Base-by-base conservation (phyloP, 2,113 vertebrate genomes). In the Scartelaos histophorus region DNA sequence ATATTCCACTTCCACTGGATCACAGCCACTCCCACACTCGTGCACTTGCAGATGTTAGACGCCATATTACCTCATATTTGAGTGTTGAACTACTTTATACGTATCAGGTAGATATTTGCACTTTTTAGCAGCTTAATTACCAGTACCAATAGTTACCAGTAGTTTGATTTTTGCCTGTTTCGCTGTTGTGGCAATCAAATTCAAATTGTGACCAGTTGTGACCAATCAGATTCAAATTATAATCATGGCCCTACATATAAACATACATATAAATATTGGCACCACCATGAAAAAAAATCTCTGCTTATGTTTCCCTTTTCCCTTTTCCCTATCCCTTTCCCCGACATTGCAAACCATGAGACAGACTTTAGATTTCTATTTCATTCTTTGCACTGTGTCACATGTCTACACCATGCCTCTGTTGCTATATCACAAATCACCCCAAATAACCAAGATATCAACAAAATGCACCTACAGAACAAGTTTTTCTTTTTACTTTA, bases 1-100 rank as follows among this genome's bases (percentile, higher is more conserved):
- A 82, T 84, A 83, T 81, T 82, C 82, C 87, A 88, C 75, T 86
- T 80, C 85, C 21, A 56, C 10, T 58, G 56, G 22, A 58, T 12
- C 22, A 58, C 22, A 13, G 15, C 22, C 13, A 25, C 56, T 58
- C 56, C 56, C 56, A 4, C 22, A 58, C 22, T 25, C 22, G 24
- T 25, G 56, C 25, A 54, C 19, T 2, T 21, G 51, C n/a, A n/a
- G 38, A 43, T 10, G 38, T 43, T 43, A 1, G 38, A 43, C 1
- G 38, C 10, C 10, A 10, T 43, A 9, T 43, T 43, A 43, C 38
- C 10, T 43, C 51, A 21, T 54, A 7, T 54, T 7, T 45, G 2
- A 53, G 51, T 1, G 1, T 13, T 45, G 43, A 7, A 7, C 7
- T 45, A n/a, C 51, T 54, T 54, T 54, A 21, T 51, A 16, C 16